These are phyloP conservation scores for Pseudomyrmex dendroicus DNA, from an alignment of 1,140 invertebrate species.

Conservation along the genomic window DNA sequence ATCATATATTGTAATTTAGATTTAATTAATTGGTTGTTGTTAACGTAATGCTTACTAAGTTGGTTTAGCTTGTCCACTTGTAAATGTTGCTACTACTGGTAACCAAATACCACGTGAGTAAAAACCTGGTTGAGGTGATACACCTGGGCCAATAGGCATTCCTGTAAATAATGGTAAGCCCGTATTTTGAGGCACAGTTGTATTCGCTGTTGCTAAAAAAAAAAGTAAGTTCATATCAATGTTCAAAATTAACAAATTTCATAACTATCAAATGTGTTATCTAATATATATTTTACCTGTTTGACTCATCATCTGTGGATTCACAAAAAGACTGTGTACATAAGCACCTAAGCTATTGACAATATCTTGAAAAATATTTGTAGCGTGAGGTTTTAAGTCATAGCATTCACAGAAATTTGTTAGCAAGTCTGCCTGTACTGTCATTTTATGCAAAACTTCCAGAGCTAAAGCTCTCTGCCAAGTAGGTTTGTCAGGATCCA, in stretches of 20 bases:
- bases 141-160: constrained; percentile 90
- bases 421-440: constrained; percentile 94
- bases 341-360: constrained; percentile 97
- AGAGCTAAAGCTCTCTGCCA: constrained; percentile 98
- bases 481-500: constrained; percentile 97
- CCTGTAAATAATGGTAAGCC: constrained; percentile 89
- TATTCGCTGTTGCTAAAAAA: constrained; percentile 57
- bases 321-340: constrained; percentile 97
- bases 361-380: constrained; percentile 97
- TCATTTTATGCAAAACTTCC: constrained; percentile 98
- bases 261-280: constrained; percentile 10
- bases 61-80: constrained; percentile 94
- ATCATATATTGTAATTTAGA: no score
- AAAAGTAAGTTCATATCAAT: constrained; percentile 1
- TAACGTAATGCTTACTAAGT: constrained; percentile 90
- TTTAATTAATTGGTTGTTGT: no score
- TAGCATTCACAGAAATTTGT: constrained; percentile 97
- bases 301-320: constrained; percentile 85
- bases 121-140: constrained; percentile 96
- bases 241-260: constrained; percentile 17
- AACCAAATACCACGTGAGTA: constrained; percentile 96
- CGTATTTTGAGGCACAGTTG: constrained; percentile 87
- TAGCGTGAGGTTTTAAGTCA: constrained; percentile 96
- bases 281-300: constrained; percentile 74
- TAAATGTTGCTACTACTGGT: constrained; percentile 93